phyloP scores from a whole-genome alignment of 2,113 vertebrate species.

The Pholis gunnellus region DNA sequence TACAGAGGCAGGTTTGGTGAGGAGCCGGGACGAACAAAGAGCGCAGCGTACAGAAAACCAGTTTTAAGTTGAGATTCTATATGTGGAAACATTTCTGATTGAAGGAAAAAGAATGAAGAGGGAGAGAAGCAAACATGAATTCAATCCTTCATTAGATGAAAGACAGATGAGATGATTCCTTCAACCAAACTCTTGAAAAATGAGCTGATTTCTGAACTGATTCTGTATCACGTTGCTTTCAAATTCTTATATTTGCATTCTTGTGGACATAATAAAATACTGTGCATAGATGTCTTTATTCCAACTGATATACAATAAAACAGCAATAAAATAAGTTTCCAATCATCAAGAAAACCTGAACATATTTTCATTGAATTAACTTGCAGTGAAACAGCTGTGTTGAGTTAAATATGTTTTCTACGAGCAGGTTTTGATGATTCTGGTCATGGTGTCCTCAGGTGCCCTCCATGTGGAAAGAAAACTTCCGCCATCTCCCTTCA shows the following conservation, averaged over 20 bases:
- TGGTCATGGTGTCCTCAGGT: not conserved
- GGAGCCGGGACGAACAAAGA: slow-evolving; percentile 12
- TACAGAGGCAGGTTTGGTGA: not conserved
- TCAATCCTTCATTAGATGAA: not conserved
- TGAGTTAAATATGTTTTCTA: not conserved
- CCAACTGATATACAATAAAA: not conserved
- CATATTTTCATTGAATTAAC: not conserved
- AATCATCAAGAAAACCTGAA: not conserved
- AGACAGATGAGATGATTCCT: not conserved
- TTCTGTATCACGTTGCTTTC: not conserved
- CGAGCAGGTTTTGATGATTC: not conserved
- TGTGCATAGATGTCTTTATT: not conserved
- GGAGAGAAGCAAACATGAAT: not conserved
- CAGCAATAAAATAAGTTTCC: not conserved
- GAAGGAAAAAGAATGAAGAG: not conserved
- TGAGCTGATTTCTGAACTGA: not conserved
- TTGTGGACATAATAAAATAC: not conserved
- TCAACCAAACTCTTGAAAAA: not conserved
- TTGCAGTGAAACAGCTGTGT: not conserved
- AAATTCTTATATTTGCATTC: not conserved
- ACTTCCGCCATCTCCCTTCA: not conserved
- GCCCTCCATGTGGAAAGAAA: not conserved
- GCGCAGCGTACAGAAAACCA: not conserved
- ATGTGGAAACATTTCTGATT: not conserved
- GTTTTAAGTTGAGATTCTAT: slow-evolving; percentile 3